Percentiles rank a stretch among this genome's conserved stretches.
Conservation (phyloP, 2,888 invertebrate species). For the Machimus atricapillus region DNA sequence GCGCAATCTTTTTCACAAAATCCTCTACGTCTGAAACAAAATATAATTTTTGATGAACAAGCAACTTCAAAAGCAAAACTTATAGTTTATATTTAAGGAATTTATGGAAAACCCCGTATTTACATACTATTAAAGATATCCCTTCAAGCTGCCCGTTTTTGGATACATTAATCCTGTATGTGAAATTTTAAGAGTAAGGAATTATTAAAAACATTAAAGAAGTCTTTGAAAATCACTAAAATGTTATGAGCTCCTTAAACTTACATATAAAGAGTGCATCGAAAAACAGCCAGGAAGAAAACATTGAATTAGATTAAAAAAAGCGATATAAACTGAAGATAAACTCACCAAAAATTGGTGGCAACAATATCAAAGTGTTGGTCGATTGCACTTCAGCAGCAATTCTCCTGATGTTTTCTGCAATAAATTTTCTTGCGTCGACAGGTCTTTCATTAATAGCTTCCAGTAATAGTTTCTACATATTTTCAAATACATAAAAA, state of each 20-base stretch:
- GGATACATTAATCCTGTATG: no score
- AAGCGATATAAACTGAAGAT: not conserved
- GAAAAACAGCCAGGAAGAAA: no score
- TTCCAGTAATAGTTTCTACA: constrained; percentile 45
- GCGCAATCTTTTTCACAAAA: constrained; percentile 17
- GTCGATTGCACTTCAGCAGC: constrained; percentile 40
- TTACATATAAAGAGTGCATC: no score
- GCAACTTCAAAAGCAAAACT: not conserved
- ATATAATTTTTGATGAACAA: not conserved
- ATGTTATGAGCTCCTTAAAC: no score
- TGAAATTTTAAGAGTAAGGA: no score
- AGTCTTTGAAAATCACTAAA: no score
- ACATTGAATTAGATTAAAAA: not conserved
- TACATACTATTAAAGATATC: no score
- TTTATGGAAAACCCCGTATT: no score
- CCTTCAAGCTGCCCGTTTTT: no score
- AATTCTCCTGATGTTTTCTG: constrained; percentile 46
- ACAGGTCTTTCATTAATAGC: constrained; percentile 43
- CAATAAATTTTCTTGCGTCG: constrained; percentile 43
- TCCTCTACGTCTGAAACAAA: constrained; percentile 34
- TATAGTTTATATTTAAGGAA: not conserved
- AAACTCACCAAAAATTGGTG: constrained; percentile 43
- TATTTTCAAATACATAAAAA: not conserved
- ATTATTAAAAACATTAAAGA: no score
- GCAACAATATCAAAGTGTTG: constrained; percentile 44